Percentiles rank a stretch among this genome's conserved stretches.
Conservation (phyloP, 2,797 vertebrate genomes). For the Pelodytes ibericus region DNA sequence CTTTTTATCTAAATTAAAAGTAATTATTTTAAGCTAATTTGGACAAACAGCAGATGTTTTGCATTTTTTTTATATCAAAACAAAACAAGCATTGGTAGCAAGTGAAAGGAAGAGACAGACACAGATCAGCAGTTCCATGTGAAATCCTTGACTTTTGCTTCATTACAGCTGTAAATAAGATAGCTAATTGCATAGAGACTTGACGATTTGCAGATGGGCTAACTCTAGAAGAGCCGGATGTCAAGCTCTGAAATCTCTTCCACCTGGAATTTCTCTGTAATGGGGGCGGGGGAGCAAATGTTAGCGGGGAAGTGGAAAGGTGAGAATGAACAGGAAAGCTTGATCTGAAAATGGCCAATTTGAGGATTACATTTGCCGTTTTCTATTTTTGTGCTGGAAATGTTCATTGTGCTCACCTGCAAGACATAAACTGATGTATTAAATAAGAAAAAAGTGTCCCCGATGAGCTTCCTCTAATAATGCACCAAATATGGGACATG, state of each 20-base stretch:
- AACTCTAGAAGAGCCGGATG: conserved; percentile 70
- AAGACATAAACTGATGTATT: background rate
- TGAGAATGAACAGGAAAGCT: conserved; percentile 26
- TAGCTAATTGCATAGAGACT: conserved; percentile 75
- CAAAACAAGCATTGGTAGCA: conserved; percentile 73
- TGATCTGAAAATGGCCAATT: conserved; percentile 48
- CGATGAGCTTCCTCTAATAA: too few relatives aligned
- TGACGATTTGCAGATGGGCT: conserved; percentile 82
- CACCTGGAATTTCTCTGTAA: conserved; percentile 68
- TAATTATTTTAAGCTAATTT: conserved; percentile 86
- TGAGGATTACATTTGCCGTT: conserved; percentile 23
- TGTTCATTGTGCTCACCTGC: conserved; percentile 19
- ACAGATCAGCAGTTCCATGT: conserved; percentile 71
- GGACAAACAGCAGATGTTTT: conserved; percentile 83
- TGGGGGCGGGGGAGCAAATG: conserved; percentile 35
- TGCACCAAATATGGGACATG: too few relatives aligned
- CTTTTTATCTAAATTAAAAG: conserved; percentile 84
- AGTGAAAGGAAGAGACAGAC: conserved; percentile 70
- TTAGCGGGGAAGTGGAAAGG: conserved; percentile 46
- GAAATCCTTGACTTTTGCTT: conserved; percentile 83
- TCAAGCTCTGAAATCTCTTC: conserved; percentile 67
- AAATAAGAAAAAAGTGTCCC: too few relatives aligned
- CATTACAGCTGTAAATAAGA: conserved; percentile 80
- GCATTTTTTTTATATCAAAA: conserved; percentile 78
- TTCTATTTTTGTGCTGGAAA: conserved; percentile 24